These are phyloP conservation scores for Pristionchus fissidentatus DNA, from an alignment of 2,888 invertebrate species.

Conservation along the genomic window DNA sequence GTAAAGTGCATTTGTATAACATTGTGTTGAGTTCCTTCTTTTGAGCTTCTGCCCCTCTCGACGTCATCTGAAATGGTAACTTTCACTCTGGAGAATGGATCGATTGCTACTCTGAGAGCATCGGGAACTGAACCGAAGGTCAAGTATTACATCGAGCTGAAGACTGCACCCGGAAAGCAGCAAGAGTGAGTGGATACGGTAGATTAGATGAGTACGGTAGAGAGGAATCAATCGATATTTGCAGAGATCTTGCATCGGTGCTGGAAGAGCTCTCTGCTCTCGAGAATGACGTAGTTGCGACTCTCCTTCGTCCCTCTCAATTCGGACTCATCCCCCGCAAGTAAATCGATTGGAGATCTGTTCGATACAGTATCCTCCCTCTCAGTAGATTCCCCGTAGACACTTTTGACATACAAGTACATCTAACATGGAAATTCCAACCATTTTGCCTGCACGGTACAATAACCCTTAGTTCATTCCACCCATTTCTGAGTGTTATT, in stretches of 20 bases:
- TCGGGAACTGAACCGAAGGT: conserved; percentile 99
- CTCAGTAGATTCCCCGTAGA: neutral
- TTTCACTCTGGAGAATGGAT: conserved; percentile 87
- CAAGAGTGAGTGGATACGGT: conserved; percentile 54
- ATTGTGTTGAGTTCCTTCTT: too few species aligned
- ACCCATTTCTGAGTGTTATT: conserved; percentile 7
- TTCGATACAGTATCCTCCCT: too few species aligned
- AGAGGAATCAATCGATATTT: conserved; percentile 36
- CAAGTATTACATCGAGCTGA: conserved; percentile 95
- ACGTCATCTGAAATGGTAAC: conserved; percentile 89
- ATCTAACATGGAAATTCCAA: neutral
- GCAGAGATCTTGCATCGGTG: conserved; percentile 67
- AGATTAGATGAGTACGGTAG: neutral
- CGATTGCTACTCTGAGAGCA: conserved; percentile 90
- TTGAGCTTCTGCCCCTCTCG: conserved; percentile 78
- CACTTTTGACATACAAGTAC: conserved; percentile 26
- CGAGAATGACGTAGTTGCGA: conserved; percentile 69
- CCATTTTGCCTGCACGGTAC: conserved; percentile 9
- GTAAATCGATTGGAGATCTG: conserved; percentile 44
- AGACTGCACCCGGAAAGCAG: conserved; percentile 72
- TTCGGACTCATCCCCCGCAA: conserved; percentile 70
- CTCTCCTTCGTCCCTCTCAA: conserved; percentile 67
- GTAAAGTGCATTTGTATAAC: neutral
- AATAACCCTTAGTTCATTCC: conserved; percentile 27
- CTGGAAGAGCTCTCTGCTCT: conserved; percentile 65